Base-by-base conservation (phyloP, 1,140 invertebrate genomes). In the Achatina immaculata region DNA sequence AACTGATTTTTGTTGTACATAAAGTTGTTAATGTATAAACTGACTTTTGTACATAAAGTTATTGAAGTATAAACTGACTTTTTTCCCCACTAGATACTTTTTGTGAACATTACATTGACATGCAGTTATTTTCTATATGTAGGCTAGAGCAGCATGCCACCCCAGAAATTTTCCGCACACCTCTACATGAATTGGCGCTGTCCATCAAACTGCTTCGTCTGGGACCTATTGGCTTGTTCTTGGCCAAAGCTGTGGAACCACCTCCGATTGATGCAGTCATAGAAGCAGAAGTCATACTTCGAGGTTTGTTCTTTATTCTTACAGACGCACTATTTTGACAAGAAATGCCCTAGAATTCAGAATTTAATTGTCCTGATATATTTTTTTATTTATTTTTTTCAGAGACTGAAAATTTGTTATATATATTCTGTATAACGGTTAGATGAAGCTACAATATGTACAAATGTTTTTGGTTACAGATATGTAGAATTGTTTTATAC, bases 141-240 rank as follows among this genome's bases (percentile, higher is more conserved):
- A 94, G 93, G 76, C 92, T 98, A 69, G 97, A 98, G 16, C 95
- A 98, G 85, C 96, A 98, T 86, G 95, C 96, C 88, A 97, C 96
- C 0, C 96, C 97, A 0, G 97, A 99, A 92, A 99, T 99, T 93
- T 98, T 98, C 91, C 93, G 97, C 73, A 98, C 97, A 2, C 97
- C 97, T 0, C 92, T 99, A 4, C 97, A 99, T 88, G 97, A 99
- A 89, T 78, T 92, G 34, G 90, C 91, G 0, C 83, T 92, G 74
- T 87, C 90, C 55, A 93, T 93, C 78, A 93, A 93, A 84, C 84
- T 93, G n/a, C 86, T 93, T 6, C 83, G 90, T 40, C 85, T 93
- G 7, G 92, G 92, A 19, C 85, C 88, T 11, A 91, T 92, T 75
- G 88, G 88, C 3, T 81, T 86, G 14, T 93, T 93, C 85, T 82